phyloP scores from a whole-genome alignment of 2,888 invertebrate genomes.

The Euphydryas editha region DNA sequence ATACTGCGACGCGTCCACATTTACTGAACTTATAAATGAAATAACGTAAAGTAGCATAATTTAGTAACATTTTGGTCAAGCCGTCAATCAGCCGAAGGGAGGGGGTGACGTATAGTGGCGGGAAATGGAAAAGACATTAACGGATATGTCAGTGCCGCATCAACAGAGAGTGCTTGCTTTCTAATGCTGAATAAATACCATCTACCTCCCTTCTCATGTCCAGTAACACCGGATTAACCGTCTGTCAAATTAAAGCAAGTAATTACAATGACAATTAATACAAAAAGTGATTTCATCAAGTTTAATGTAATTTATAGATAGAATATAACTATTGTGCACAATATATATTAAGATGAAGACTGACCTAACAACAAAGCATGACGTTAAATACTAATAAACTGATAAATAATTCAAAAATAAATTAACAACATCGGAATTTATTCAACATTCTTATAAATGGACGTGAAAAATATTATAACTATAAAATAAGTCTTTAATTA shows the following conservation, averaged over 20 bases:
- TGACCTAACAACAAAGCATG: too few relatives aligned
- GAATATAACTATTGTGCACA: too few relatives aligned
- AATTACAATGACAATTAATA: not conserved
- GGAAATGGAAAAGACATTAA: slow-evolving; percentile 84
- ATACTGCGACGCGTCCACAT: slow-evolving; percentile 7
- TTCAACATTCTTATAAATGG: too few relatives aligned
- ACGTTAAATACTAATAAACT: too few relatives aligned
- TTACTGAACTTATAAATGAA: slow-evolving; percentile 3
- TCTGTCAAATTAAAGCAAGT: slow-evolving; percentile 1
- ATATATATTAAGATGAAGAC: too few relatives aligned
- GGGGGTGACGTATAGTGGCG: slow-evolving; percentile 58
- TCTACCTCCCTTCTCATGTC: slow-evolving; percentile 64
- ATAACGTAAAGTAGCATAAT: slow-evolving; percentile 33
- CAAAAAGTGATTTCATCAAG: not conserved
- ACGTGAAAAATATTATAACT: too few relatives aligned
- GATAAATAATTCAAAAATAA: too few relatives aligned
- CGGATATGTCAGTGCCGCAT: slow-evolving; percentile 82
- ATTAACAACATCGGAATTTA: too few relatives aligned
- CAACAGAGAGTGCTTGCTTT: slow-evolving; percentile 80
- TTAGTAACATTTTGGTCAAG: slow-evolving; percentile 66
- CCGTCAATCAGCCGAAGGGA: slow-evolving; percentile 56
- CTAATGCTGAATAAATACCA: slow-evolving; percentile 81
- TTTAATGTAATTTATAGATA: too few relatives aligned
- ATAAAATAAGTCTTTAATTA: too few relatives aligned
- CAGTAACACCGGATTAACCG: slow-evolving; percentile 50